A percentile compares a stretch with the other conserved stretches of the same genome.
Conservation (phyloP, 1,140 invertebrate genomes). For the Lanistes nyassanus region DNA sequence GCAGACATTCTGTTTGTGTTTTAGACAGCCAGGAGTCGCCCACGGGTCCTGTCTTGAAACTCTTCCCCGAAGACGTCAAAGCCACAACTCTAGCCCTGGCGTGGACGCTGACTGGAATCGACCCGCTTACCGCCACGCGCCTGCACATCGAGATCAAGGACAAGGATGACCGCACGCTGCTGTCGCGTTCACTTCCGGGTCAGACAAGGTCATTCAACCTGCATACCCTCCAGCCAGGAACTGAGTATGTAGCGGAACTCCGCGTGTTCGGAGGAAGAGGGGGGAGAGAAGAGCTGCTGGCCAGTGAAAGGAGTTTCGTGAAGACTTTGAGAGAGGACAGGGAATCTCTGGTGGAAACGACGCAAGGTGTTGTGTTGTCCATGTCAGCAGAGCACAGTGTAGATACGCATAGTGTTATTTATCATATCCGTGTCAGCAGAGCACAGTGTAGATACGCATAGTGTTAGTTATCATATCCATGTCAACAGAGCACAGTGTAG, state of each 20-base stretch:
- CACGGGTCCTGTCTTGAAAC: not conserved
- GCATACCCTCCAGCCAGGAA: constrained; percentile 10
- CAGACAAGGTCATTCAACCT: constrained; percentile 20
- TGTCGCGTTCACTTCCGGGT: constrained; percentile 2
- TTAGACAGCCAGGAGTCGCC: not conserved
- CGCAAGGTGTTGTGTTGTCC: not conserved
- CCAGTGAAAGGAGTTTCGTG: not conserved
- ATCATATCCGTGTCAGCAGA: too few species aligned
- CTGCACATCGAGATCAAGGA: constrained; percentile 9
- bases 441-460: too few species aligned
- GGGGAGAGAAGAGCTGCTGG: not conserved
- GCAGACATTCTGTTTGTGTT: not conserved
- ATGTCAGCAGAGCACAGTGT: not conserved
- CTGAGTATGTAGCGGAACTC: constrained; percentile 7
- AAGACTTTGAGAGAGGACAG: not conserved
- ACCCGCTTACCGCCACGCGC: not conserved
- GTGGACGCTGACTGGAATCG: not conserved
- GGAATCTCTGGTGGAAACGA: not conserved
- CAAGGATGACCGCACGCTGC: constrained; percentile 1
- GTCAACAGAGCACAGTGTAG: too few species aligned
- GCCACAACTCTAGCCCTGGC: constrained; percentile 1
- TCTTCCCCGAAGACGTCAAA: not conserved
- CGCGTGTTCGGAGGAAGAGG: not conserved
- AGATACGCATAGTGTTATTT: too few species aligned
- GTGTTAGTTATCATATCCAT: too few species aligned